Base-by-base conservation (phyloP, 2,888 invertebrate genomes). In the Drosophila meridionalis region DNA sequence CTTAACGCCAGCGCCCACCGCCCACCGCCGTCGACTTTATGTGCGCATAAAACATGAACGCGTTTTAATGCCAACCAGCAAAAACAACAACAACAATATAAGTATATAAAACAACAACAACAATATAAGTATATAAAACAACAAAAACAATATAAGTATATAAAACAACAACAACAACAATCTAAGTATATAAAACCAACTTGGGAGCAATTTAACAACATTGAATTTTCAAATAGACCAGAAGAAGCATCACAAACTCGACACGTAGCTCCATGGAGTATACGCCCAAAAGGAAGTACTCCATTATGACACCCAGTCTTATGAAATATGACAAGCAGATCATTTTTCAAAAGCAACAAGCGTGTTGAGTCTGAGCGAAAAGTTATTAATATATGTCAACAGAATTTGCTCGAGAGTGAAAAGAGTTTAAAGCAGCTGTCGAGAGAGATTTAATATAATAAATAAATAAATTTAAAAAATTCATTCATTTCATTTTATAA, bases 21-120 rank as follows among this genome's bases (percentile, higher is more conserved):
- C 20, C 40, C 45, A 56, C 28, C 45, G 14, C n/a, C 30, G 6
- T 4, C 36, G 34, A 20, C 34, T 74, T 68, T 42, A 52, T 67
- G 52, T 40, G 52, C 55, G 38, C 69, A 77, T 77, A 69, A 77
- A 78, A 78, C 64, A 78, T 73, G 77, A 55, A 77, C 66, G 58
- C 69, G 38, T 60, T 74, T 78, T 56, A 78, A 78, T 20, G 20
- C 20, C 20, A 20, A 20, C 20, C 20, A 20, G 20, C 20, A 20
- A 20, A 20, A 20, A 20, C 20, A 20, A 20, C 20, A 20, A 20
- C 20, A 20, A 20, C n/a, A 20, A 20, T 20, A 0, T 20, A 20
- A 20, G 20, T 20, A 20, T 20, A 20, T 20, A 20, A 20, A 20
- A 20, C 20, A 20, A 20, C 20, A 20, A 20, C 20, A 20, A 20